Percentiles rank a stretch among this genome's conserved stretches.
Evolutionary conservation across 2,113 vertebrate genomes (phyloP).

Genomic region (Peromyscus maniculatus): DNA sequence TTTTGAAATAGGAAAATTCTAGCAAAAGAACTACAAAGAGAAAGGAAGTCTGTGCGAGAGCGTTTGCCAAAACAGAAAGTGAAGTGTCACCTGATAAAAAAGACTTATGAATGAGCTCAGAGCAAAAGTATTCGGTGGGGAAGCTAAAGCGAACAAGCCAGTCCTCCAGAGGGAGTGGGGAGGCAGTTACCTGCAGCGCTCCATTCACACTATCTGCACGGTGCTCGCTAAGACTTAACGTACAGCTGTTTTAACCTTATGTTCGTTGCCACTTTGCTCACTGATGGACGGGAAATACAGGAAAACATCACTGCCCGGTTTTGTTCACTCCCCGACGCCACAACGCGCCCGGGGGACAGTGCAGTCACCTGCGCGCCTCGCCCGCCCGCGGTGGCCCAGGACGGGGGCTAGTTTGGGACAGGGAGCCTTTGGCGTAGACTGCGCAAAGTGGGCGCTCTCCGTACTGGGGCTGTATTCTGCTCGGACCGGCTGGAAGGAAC

Average conservation of each 20-base stretch:
- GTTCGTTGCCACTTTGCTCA: neutral
- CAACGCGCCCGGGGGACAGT: rapidly evolving
- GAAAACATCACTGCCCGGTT: neutral
- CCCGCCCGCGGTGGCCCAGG: rapidly evolving
- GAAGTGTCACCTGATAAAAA: conserved; percentile 52
- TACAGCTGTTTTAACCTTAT: neutral
- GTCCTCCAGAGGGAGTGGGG: neutral
- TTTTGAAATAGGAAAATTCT: conserved; percentile 69
- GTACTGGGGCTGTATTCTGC: rapidly evolving
- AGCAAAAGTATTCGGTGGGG: neutral
- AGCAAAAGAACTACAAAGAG: conserved; percentile 37
- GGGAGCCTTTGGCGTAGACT: neutral
- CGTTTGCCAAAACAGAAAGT: conserved; percentile 61
- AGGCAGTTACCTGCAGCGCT: neutral
- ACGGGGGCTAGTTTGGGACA: too few relatives aligned
- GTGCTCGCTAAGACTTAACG: neutral
- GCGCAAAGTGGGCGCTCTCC: rapidly evolving
- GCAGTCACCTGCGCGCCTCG: rapidly evolving
- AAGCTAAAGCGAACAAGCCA: neutral
- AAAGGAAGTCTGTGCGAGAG: conserved; percentile 58
- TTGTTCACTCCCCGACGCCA: rapidly evolving
- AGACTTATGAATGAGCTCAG: conserved; percentile 52
- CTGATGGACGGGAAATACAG: neutral
- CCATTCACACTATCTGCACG: neutral
- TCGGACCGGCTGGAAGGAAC: rapidly evolving